A percentile compares a stretch with the other conserved stretches of the same genome.
phyloP scores from a whole-genome alignment of 1,140 invertebrate genomes.

The Meloidogyne exigua region DNA sequence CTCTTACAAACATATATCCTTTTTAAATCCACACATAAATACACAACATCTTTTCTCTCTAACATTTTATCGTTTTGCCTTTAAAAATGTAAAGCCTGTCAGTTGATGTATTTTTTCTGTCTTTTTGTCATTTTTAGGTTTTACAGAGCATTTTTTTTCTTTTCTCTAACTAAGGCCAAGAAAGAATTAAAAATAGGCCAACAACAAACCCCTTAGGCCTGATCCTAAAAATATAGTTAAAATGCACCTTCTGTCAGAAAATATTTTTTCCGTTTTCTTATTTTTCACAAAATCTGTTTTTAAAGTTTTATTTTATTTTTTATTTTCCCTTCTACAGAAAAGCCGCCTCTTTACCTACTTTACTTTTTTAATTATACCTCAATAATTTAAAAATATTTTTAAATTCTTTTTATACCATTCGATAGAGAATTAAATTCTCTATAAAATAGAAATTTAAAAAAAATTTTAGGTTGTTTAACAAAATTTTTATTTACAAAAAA shows the following conservation, averaged over 20 bases:
- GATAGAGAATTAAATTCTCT: too few species aligned
- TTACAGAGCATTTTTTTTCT: not conserved
- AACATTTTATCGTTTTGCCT: not conserved
- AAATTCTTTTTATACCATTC: too few species aligned
- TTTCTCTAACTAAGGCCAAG: not conserved
- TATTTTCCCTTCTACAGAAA: too few species aligned
- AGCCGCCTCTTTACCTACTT: too few species aligned
- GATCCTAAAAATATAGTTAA: constrained; percentile 3
- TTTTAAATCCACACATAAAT: not conserved
- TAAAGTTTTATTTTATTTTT: too few species aligned
- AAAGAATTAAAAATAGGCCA: not conserved
- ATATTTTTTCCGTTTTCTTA: not conserved
- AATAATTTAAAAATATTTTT: too few species aligned
- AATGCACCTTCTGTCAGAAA: not conserved
- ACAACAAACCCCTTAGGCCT: not conserved
- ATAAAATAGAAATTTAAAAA: too few species aligned
- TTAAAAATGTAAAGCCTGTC: not conserved
- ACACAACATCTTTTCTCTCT: not conserved
- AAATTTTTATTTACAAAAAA: too few species aligned
- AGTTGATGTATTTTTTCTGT: not conserved
- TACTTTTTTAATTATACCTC: too few species aligned
- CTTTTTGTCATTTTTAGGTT: not conserved
- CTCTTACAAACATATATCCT: not conserved
- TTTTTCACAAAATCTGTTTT: not conserved
- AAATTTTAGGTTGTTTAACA: too few species aligned